Evolutionary conservation across 2,888 invertebrate species (phyloP), one percentile per base, ranked within the genome.

Genomic region (Cryptosula pallasiana): DNA sequence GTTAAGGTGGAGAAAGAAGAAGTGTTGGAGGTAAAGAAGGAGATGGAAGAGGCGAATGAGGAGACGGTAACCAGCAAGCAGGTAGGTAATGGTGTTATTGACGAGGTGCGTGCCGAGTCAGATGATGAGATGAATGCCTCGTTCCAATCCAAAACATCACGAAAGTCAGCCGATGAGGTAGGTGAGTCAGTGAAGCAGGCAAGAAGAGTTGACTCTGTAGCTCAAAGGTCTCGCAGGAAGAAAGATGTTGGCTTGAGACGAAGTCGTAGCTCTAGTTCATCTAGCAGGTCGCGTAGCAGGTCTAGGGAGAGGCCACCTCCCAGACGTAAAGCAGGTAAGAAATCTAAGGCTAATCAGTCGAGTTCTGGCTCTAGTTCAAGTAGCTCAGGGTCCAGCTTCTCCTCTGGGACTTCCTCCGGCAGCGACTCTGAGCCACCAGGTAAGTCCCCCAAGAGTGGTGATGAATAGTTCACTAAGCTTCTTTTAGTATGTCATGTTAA

Each of bases 281-380:
- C 63, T 5, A 63, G 63, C n/a, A 27, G 32, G 13, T 63, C 63
- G 25, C 63, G 63, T 34, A 63, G 63, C 34, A 63, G 63, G 34
- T 63, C 63, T 2, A 25, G 3, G 5, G 57, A 57, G n/a, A 57
- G 57, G n/a, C 13, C 3, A 57, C 57, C 57, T 16, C 32, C 55
- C 55, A 55, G 32, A 63, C 63, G 9, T 29, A 63, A 63, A 34
- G 2, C 32, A 32, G 63, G 63, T 63, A 63, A 63, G 63, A 63
- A 34, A 34, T n/a, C n/a, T n/a, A 27, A 25, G 9, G n/a, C 9
- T 5, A 32, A n/a, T 63, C 25, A n/a, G 5, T 27, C 63, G 3
- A 63, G 63, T 32, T 57, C 20, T n/a, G 32, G 63, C 32, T 27
- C 63, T 32, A 16, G 13, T 5, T 63, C 63, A 13, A 45, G 45